Evolutionary conservation across 2,113 vertebrate genomes (phyloP).

Genomic region (Mionectes macconnelli): DNA sequence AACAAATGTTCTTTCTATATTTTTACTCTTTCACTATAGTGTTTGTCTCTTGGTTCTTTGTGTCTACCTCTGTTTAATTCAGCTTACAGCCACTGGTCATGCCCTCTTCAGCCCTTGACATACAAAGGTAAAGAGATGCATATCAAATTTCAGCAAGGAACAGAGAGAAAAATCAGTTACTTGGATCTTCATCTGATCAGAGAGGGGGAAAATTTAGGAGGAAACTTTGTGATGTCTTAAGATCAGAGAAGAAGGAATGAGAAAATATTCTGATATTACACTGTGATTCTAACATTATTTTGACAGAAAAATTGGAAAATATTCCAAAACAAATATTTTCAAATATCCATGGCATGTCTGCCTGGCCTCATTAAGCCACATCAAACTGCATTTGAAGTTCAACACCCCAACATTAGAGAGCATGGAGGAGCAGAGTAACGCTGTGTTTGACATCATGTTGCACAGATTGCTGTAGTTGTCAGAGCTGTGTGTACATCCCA

Average conservation of each 20-base stretch:
- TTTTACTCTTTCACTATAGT: background rate
- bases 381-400: background rate
- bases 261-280: background rate
- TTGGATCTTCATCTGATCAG: background rate
- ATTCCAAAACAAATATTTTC: background rate
- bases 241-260: background rate
- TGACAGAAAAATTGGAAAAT: background rate
- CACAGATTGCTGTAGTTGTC: background rate
- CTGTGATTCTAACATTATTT: background rate
- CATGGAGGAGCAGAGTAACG: background rate
- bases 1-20: background rate
- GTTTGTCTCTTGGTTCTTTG: background rate
- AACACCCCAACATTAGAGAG: background rate
- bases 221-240: background rate
- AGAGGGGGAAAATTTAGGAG: background rate
- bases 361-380: background rate
- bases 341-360: background rate
- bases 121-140: background rate
- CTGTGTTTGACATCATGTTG: background rate
- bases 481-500: rapidly evolving
- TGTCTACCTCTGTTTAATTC: background rate
- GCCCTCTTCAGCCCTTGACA: background rate
- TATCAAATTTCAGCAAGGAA: background rate
- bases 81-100: background rate
- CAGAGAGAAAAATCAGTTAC: background rate